Base-by-base conservation (phyloP, 1,140 invertebrate genomes). In the Caerostris extrusa region DNA sequence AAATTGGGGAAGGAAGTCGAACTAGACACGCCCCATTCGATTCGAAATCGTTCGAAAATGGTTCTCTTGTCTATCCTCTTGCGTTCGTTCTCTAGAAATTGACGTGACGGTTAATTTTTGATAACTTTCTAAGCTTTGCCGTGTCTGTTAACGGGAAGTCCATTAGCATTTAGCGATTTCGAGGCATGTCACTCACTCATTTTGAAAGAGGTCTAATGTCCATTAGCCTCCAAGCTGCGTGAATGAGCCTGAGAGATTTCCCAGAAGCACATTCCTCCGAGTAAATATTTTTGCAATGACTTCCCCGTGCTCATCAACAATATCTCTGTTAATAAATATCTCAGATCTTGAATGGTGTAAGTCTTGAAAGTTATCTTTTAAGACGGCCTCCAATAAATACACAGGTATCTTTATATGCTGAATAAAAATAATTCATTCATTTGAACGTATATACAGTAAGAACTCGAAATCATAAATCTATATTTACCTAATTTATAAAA, bases 261-360 rank as follows among this genome's bases (percentile, higher is more conserved):
- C 61, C 61, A 34, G 12, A 67, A 67, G 61, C 61, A 17, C 61
- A 67, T 67, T n/a, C n/a, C 61, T 67, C n/a, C 61, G n/a, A 17
- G n/a, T 67, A 67, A 67, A 67, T 67, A 67, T 67, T n/a, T n/a
- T n/a, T n/a, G 10, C 61, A 67, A 67, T 67, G 61, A 67, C 61
- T n/a, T 5, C 2, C 14, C 61, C 14, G 3, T 12, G 12, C n/a
- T 17, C n/a, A n/a, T 12, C 61, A 67, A 17, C n/a, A n/a, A n/a
- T 67, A n/a, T 6, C 14, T 67, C 4, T 67, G 17, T 67, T 67
- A 67, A 67, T 67, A n/a, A 67, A 67, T 67, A 67, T 67, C 17
- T 67, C 5, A 17, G 14, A 17, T 67, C 61, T n/a, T 5, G 17
- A 60, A n/a, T 14, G 3, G 12, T 67, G 14, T 17, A 10, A 67